phyloP scores from a whole-genome alignment of 2,888 invertebrate species.

The Carpatolechia fugitivella region DNA sequence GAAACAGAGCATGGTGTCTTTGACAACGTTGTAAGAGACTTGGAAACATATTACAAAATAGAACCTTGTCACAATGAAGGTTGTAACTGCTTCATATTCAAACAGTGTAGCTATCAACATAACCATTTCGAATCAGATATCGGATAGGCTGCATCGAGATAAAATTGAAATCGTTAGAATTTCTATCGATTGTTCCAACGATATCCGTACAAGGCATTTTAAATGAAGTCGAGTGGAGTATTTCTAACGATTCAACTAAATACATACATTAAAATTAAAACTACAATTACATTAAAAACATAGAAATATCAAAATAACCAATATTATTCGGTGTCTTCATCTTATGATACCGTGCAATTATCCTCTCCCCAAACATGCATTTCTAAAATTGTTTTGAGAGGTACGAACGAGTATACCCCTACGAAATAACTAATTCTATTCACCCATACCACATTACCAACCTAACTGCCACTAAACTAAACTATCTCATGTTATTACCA shows the following conservation, averaged over 20 bases:
- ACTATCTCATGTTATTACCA: constrained; percentile 13
- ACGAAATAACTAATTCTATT: neutral
- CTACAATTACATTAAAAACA: too few species aligned
- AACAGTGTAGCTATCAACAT: constrained; percentile 49
- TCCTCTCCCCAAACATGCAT: too few species aligned
- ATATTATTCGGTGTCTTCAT: too few species aligned
- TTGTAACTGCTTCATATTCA: constrained; percentile 54
- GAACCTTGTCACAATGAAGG: constrained; percentile 48
- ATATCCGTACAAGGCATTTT: constrained; percentile 48
- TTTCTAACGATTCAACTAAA: constrained; percentile 15
- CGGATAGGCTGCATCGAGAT: constrained; percentile 48
- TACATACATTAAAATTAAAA: too few species aligned
- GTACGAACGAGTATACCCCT: neutral
- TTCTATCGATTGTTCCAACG: constrained; percentile 39
- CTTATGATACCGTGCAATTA: too few species aligned
- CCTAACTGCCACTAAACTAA: neutral
- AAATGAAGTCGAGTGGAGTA: constrained; percentile 35
- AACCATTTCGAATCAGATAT: constrained; percentile 52
- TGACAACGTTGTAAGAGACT: constrained; percentile 45
- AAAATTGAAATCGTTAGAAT: constrained; percentile 61
- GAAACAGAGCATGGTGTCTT: constrained; percentile 15
- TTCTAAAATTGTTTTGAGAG: neutral
- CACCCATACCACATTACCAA: neutral
- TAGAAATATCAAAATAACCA: too few species aligned
- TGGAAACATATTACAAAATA: constrained; percentile 46